These are phyloP conservation scores for Conchocele bisecta DNA, from an alignment of 2,888 invertebrate species.

Conservation along the genomic window DNA sequence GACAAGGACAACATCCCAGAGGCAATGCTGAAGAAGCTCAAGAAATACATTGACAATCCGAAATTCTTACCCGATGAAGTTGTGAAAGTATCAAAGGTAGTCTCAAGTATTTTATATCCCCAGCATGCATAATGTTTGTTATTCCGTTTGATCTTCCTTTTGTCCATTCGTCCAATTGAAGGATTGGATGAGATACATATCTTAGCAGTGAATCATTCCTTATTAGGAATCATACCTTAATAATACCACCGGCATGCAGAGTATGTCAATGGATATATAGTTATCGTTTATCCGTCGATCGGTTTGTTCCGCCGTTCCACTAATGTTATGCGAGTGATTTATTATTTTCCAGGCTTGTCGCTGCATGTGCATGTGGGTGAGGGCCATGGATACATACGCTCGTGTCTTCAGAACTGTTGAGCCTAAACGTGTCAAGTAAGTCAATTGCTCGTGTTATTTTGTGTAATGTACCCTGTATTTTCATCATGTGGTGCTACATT, in stretches of 20 bases:
- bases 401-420: conserved; percentile 93
- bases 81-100: conserved; percentile 88
- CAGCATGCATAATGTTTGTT: not conserved
- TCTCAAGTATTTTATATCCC: not conserved
- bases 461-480: not conserved
- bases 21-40: conserved; percentile 88
- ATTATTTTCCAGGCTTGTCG: conserved; percentile 88
- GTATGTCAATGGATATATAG: no score
- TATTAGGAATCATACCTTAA: no score
- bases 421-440: conserved; percentile 87
- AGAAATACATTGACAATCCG: conserved; percentile 91
- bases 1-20: conserved; percentile 95
- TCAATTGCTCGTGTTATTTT: not conserved
- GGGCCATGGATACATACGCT: conserved; percentile 94
- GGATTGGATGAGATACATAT: no score
- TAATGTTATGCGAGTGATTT: no score
- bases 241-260: no score
- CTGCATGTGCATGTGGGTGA: conserved; percentile 96
- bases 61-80: conserved; percentile 93
- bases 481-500: not conserved
- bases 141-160: not conserved
- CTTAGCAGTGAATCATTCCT: no score
- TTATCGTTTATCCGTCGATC: no score
- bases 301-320: no score
- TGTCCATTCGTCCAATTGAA: no score